Base-by-base conservation (phyloP, 2,113 vertebrate species). In the Varanus salvator region DNA sequence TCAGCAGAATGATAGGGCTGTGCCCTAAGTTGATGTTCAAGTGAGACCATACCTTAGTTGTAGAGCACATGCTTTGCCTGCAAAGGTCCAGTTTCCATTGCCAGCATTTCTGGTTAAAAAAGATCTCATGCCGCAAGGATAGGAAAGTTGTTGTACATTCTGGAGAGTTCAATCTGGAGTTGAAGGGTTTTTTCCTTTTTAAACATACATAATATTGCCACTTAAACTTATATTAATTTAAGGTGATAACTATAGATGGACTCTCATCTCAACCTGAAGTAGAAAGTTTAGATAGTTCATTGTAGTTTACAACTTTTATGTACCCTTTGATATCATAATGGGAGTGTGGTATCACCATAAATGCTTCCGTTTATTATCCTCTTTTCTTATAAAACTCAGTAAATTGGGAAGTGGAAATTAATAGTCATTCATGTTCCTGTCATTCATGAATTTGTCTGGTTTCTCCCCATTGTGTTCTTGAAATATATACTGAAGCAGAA, bases 401-500 rank as follows among this genome's bases (percentile, higher is more conserved):
- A 74, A 88, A 85, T 3, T 87, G 8, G 80, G 89, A 86, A 83
- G 83, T 5, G 34, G 15, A 83, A 7, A 76, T 78, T 78, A 50
- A 78, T 38, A 75, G 74, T 38, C 15, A 75, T 75, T 75, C 38
- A 75, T 75, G 6, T 38, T 75, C 21, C 74, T 75, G 74, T 38
- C 74, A 38, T 78, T 50, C 23, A 50, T 78, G 44, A 27, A 50
- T 78, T 48, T 78, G 44, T 50, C 44, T 29, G 11, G 17, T 48
- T 21, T 23, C 21, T 21, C 25, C 44, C 76, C 50, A 50, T 50
- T 78, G 23, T 50, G 11, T 84, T 90, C 72, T 93, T 89, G 50
- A 83, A 91, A 93, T 25, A 86, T 50, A 92, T 90, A 74, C 29
- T 90, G 92, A 91, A 8, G 83, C 89, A 93, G 92, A 74, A 29